A percentile compares a stretch with the other conserved stretches of the same genome.
phyloP scores from a whole-genome alignment of 2,797 vertebrate genomes.

The Pipistrellus pipistrellus region DNA sequence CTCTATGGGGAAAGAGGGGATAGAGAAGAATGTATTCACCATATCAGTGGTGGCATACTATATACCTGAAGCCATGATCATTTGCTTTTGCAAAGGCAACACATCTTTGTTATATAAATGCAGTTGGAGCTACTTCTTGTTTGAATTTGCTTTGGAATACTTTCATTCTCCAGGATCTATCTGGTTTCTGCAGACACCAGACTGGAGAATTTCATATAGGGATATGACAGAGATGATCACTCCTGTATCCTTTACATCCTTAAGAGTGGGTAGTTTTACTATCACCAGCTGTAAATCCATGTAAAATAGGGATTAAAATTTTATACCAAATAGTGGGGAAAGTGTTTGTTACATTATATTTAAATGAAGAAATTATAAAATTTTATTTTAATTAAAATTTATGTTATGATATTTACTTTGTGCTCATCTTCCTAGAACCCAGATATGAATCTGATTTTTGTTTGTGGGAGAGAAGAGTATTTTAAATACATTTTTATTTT shows the following conservation, averaged over 20 bases:
- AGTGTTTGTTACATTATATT: neutral
- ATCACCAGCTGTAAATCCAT: constrained; percentile 33
- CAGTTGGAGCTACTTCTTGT: neutral
- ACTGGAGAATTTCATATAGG: neutral
- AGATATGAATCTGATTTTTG: neutral
- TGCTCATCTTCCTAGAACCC: neutral
- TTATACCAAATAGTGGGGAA: neutral
- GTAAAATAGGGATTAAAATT: constrained; percentile 17
- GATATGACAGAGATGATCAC: neutral
- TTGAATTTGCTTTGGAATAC: neutral
- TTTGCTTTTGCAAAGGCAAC: neutral
- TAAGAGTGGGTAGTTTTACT: constrained; percentile 8
- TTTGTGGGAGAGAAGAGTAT: neutral
- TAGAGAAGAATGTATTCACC: neutral
- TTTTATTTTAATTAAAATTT: constrained; percentile 33
- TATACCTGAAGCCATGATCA: neutral
- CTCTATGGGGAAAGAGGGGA: neutral
- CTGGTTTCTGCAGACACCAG: constrained; percentile 12
- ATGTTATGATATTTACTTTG: constrained; percentile 3
- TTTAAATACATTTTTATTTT: no score
- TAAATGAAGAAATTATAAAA: constrained; percentile 30
- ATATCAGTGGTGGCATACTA: neutral
- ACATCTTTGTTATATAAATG: neutral
- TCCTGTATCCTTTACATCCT: neutral
- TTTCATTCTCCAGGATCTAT: neutral